Conservation (phyloP, 2,797 vertebrate species). For the Lithobates pipiens region DNA sequence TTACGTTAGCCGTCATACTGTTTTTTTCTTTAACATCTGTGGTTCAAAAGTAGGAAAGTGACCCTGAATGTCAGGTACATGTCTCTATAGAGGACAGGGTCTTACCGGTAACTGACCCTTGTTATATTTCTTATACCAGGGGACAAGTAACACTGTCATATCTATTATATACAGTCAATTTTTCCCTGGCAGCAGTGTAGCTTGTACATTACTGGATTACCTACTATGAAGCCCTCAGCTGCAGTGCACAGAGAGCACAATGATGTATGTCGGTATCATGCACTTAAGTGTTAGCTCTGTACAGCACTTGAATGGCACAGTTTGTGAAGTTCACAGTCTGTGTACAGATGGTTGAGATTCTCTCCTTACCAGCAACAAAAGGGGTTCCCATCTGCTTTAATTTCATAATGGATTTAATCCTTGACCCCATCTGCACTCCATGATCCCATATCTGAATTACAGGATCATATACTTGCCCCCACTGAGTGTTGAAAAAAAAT, state of each 20-base stretch:
- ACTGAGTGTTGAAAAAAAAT: conserved; percentile 1
- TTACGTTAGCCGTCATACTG: not conserved
- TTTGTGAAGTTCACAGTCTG: not conserved
- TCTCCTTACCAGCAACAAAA: conserved; percentile 39
- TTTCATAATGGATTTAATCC: conserved; percentile 69
- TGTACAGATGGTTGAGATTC: conserved; percentile 50
- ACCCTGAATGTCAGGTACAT: not conserved
- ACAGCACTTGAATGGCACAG: not conserved
- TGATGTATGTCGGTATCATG: not conserved
- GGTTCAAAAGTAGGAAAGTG: not conserved
- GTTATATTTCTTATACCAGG: not conserved
- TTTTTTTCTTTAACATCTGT: not conserved
- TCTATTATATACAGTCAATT: not conserved
- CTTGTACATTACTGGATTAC: not conserved
- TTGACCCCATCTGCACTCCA: conserved; percentile 44
- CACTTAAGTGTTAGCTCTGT: not conserved
- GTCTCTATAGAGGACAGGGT: not conserved
- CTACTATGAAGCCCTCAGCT: not conserved
- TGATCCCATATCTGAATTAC: conserved; percentile 45
- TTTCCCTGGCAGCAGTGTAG: not conserved
- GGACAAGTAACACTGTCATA: not conserved
- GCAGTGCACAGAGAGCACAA: not conserved
- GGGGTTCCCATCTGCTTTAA: conserved; percentile 67
- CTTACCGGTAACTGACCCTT: not conserved
- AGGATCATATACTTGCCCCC: conserved; percentile 29